phyloP scores from a whole-genome alignment of 2,888 invertebrate genomes.

The Synanthedon myopaeformis region DNA sequence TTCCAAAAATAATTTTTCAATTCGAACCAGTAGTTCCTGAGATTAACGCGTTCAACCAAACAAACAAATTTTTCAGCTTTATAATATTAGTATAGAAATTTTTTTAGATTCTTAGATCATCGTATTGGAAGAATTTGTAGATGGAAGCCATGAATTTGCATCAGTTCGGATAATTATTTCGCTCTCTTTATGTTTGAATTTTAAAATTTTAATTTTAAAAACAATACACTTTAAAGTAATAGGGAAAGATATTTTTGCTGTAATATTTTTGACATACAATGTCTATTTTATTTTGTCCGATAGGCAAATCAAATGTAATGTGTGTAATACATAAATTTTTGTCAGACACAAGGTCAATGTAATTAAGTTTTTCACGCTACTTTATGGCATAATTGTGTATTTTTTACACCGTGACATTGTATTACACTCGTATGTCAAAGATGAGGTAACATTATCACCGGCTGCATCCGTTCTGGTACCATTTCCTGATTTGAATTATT shows the following conservation, averaged over 20 bases:
- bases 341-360: not conserved
- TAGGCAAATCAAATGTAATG: not conserved
- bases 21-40: too few relatives aligned
- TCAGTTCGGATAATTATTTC: too few relatives aligned
- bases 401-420: constrained; percentile 27
- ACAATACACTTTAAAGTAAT: too few relatives aligned
- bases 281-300: not conserved
- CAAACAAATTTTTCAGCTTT: too few relatives aligned
- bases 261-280: not conserved
- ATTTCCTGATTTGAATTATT: constrained; percentile 48
- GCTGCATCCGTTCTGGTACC: constrained; percentile 27
- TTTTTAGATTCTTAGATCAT: too few relatives aligned
- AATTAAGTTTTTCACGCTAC: not conserved
- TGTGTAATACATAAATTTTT: not conserved
- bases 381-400: not conserved
- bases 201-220: too few relatives aligned
- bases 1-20: too few relatives aligned
- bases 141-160: too few relatives aligned
- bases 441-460: constrained; percentile 38
- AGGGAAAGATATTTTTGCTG: not conserved
- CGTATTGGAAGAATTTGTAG: too few relatives aligned
- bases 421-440: constrained; percentile 21
- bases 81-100: too few relatives aligned
- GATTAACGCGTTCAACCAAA: too few relatives aligned
- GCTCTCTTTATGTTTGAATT: too few relatives aligned